A percentile compares a stretch with the other conserved stretches of the same genome.
Evolutionary conservation across 2,888 invertebrate genomes (phyloP).

Genomic region (Acrobasis repandana): DNA sequence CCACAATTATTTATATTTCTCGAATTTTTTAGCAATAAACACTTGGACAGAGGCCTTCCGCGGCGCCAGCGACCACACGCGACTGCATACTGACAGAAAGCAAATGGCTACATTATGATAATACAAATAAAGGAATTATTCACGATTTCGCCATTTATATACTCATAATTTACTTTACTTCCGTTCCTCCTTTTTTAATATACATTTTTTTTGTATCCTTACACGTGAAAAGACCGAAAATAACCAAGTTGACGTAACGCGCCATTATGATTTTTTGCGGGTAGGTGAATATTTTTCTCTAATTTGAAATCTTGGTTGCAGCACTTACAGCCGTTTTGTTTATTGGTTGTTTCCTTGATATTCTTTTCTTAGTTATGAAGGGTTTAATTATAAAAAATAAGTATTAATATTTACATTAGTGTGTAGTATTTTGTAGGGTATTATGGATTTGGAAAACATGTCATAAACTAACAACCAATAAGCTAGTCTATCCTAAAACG

Average conservation of each 20-base stretch:
- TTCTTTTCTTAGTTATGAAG: too few species aligned
- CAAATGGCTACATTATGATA: conserved; percentile 12
- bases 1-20: background rate
- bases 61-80: background rate
- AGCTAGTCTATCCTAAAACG: conserved; percentile 26
- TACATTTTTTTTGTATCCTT: too few species aligned
- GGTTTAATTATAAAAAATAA: too few species aligned
- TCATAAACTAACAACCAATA: conserved; percentile 11
- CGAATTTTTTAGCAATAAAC: background rate
- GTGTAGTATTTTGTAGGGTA: background rate
- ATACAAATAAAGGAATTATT: background rate
- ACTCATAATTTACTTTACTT: background rate
- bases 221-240: too few species aligned
- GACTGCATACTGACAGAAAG: conserved; percentile 3
- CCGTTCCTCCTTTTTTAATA: too few species aligned
- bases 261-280: background rate
- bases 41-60: background rate
- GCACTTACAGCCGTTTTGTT: too few species aligned
- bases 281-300: background rate
- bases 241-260: too few species aligned
- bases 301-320: background rate
- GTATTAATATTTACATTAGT: too few species aligned
- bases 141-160: background rate
- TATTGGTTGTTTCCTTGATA: too few species aligned
- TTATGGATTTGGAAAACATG: background rate